Conservation (phyloP, 2,113 vertebrate genomes). For the Elanoides forficatus region DNA sequence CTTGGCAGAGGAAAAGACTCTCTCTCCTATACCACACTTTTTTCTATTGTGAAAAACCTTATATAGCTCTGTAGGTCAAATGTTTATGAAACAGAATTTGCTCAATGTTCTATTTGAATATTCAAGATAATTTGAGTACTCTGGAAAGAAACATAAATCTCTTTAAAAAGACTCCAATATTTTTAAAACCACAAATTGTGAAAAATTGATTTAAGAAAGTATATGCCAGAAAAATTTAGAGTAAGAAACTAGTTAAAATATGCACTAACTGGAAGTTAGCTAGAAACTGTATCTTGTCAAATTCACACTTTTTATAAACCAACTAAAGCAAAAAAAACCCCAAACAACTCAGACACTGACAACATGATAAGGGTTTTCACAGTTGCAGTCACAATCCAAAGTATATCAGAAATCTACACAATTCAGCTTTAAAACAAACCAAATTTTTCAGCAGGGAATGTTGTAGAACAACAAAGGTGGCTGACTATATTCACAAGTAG, state of each 20-base stretch:
- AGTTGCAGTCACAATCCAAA: conserved; percentile 15
- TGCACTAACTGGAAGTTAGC: neutral
- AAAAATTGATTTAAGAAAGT: neutral
- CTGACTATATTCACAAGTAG: conserved; percentile 25
- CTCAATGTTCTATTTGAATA: neutral
- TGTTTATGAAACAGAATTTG: neutral
- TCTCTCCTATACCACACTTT: neutral
- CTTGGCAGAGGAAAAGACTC: neutral
- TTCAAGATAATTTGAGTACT: neutral
- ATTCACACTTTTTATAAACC: neutral
- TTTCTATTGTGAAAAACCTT: neutral
- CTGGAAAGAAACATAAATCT: neutral
- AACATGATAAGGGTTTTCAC: conserved; percentile 31
- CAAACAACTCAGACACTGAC: neutral
- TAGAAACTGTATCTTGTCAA: neutral
- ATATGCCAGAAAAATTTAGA: neutral
- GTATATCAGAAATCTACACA: conserved; percentile 40
- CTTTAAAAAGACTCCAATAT: neutral
- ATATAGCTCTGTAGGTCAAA: neutral
- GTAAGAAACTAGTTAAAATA: neutral
- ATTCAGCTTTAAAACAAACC: conserved; percentile 26
- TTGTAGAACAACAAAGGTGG: conserved; percentile 23
- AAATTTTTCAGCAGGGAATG: conserved; percentile 45
- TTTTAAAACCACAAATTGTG: neutral
- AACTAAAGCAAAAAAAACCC: neutral